Conservation (phyloP, 1,140 invertebrate genomes). For the Portunus trituberculatus region DNA sequence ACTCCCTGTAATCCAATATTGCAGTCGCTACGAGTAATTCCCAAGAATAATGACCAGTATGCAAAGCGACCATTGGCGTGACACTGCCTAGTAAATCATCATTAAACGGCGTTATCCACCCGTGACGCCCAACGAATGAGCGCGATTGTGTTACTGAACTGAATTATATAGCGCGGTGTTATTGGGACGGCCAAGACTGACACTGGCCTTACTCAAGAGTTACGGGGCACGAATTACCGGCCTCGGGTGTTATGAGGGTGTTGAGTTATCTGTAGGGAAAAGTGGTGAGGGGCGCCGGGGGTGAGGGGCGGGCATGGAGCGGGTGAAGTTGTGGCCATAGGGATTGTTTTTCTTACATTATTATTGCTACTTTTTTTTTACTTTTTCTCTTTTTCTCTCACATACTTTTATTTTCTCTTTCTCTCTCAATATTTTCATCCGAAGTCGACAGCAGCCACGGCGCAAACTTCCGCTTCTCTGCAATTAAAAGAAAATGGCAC, state of each 20-base stretch:
- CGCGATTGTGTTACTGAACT: neutral
- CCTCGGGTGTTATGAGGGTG: neutral
- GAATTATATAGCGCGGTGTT: slow-evolving; percentile 12
- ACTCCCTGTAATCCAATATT: slow-evolving; percentile 23
- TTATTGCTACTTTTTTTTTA: too few relatives aligned
- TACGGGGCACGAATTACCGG: neutral
- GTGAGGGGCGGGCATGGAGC: too few relatives aligned
- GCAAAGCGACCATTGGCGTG: slow-evolving; percentile 16
- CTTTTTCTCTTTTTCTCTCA: too few relatives aligned
- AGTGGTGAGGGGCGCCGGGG: too few relatives aligned
- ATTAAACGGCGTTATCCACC: slow-evolving; percentile 12
- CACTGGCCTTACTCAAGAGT: neutral
- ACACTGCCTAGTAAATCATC: slow-evolving; percentile 21
- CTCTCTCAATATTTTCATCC: too few relatives aligned
- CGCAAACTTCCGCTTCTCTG: too few relatives aligned
- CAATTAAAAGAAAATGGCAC: too few relatives aligned
- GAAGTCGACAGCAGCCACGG: too few relatives aligned
- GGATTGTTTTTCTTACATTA: too few relatives aligned
- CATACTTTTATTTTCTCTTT: too few relatives aligned
- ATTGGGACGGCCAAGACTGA: neutral
- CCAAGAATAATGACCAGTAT: neutral
- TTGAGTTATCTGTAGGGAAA: neutral
- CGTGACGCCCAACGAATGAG: slow-evolving; percentile 17
- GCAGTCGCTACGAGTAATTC: neutral
- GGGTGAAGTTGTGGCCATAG: too few relatives aligned